phyloP scores from a whole-genome alignment of 1,140 invertebrate species.

The Brachionus plicatilis region DNA sequence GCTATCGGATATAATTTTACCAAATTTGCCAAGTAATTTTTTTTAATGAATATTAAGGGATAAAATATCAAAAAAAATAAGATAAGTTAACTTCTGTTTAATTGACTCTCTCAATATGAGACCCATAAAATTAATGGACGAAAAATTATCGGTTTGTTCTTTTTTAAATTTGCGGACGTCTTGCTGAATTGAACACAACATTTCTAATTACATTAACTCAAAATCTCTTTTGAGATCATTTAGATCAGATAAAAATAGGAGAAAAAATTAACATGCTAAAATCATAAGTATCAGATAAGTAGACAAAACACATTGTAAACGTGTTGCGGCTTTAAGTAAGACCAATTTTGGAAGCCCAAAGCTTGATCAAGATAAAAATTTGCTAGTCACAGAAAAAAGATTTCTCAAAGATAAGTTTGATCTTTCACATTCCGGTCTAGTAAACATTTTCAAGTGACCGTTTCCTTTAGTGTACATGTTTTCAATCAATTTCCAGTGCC shows the following conservation, averaged over 20 bases:
- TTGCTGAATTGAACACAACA: not conserved
- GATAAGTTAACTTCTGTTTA: not conserved
- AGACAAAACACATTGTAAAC: not conserved
- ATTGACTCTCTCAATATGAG: not conserved
- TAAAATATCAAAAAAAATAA: not conserved
- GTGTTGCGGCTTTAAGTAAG: not conserved
- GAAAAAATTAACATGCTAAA: not conserved
- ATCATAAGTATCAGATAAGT: slow-evolving; percentile 14
- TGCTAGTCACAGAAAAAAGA: not conserved
- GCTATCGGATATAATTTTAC: not conserved
- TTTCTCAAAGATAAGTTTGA: not conserved
- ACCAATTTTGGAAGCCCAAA: not conserved
- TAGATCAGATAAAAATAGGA: slow-evolving; percentile 12
- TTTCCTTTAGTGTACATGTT: not conserved
- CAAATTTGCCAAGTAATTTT: not conserved
- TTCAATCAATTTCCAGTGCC: not conserved
- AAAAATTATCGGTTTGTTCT: not conserved
- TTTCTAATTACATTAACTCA: not conserved
- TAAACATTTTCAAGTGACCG: not conserved
- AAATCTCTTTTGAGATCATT: not conserved
- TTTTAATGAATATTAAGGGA: not conserved
- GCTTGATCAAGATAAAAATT: not conserved
- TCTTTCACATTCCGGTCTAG: not conserved
- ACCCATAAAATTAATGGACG: not conserved
- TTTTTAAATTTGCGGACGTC: not conserved